Evolutionary conservation across 2,888 invertebrate genomes (phyloP), one percentile per base, ranked within the genome.

Genomic region (Barypeithes pellucidus): DNA sequence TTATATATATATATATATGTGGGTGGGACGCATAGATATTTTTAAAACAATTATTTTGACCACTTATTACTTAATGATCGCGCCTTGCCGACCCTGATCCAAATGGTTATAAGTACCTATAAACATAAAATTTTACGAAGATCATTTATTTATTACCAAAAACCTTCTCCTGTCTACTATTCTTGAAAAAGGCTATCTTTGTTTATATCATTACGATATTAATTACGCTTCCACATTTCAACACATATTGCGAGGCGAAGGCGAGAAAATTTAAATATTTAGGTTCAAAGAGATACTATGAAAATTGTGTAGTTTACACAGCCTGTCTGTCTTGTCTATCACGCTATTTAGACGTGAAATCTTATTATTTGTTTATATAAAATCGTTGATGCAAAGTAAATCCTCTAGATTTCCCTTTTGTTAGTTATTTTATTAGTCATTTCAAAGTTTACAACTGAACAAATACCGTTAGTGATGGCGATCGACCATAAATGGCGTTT

Each of bases 141-240:
- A 62, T 62, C 29, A 62, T 45, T 62, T 29, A 62, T 62, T 62
- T 36, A 22, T 16, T 43, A 54, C 12, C 14, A 43, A 41, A 59
- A 60, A 59, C 59, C 67, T 67, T 67, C n/a, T n/a, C 67, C 66
- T 20, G 24, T 9, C 39, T 59, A 45, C 59, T 54, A 67, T 59
- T 59, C 60, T 45, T 59, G 67, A 59, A 41, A 67, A 67, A 67
- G 57, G 67, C 16, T 60, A 57, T 43, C 57, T 29, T 18, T 67
- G 57, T 57, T 67, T 67, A 67, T 57, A 57, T 39, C 43, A 57
- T 39, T 45, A 45, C 45, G 45, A 62, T 45, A 62, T 62, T 62
- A 45, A 62, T 62, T 45, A 45, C 22, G 45, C 61, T 62, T 43
- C 45, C 45, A 62, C 29, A 45, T 62, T 62, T 62, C 45, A 62